Evolutionary conservation across 1,140 invertebrate genomes (phyloP).

Genomic region (Arctopsyche grandis): DNA sequence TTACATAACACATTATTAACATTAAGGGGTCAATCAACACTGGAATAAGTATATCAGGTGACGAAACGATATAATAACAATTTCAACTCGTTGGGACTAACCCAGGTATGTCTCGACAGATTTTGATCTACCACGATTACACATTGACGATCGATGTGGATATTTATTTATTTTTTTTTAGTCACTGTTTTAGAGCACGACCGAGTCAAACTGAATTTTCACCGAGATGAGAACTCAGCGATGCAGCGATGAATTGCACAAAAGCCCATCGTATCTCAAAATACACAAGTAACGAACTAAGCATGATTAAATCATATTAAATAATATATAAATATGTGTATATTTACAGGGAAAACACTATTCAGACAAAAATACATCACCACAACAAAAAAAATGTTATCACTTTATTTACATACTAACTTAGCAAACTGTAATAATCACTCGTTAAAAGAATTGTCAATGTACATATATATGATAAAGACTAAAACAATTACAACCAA

Average conservation of each 20-base stretch:
- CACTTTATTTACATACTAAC: conserved; percentile 2
- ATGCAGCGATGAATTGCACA: conserved; percentile 33
- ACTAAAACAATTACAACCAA: not conserved
- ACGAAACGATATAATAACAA: no score
- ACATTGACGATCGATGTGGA: no score
- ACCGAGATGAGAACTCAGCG: not conserved
- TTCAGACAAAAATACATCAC: not conserved
- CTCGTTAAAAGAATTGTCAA: not conserved
- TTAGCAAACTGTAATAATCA: not conserved
- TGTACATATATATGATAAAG: conserved; percentile 11
- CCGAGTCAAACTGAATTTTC: not conserved
- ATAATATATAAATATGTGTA: not conserved
- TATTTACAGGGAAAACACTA: conserved; percentile 29
- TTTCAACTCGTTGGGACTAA: no score
- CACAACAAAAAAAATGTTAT: not conserved
- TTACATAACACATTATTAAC: not conserved
- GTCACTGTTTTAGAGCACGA: no score
- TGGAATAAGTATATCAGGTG: not conserved
- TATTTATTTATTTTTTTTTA: no score
- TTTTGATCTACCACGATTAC: no score
- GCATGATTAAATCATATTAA: not conserved
- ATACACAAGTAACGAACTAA: not conserved
- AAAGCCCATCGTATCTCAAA: conserved; percentile 20
- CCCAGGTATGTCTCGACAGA: no score
- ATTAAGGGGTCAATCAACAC: not conserved